Evolutionary conservation across 2,888 invertebrate genomes (phyloP).

Genomic region (Patella pellucida): DNA sequence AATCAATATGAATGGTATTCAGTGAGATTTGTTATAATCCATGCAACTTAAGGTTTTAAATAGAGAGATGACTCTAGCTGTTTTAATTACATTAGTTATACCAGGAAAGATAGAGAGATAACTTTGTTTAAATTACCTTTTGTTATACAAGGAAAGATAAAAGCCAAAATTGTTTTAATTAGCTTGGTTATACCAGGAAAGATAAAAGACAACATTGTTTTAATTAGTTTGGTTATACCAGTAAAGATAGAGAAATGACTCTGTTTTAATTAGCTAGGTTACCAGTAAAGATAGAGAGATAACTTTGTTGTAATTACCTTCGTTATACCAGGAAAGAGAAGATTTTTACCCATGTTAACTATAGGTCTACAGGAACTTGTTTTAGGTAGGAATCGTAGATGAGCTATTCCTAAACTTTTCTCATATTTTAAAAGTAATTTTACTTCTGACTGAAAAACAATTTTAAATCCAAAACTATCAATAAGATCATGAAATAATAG

Average conservation of each 20-base stretch:
- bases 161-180: neutral
- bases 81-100: slow-evolving; percentile 17
- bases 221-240: slow-evolving; percentile 18
- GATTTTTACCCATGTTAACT: slow-evolving; percentile 53
- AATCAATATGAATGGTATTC: no score
- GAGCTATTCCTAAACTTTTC: slow-evolving; percentile 52
- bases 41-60: no score
- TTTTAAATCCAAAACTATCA: neutral
- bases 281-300: neutral
- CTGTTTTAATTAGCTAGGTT: neutral
- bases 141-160: slow-evolving; percentile 9
- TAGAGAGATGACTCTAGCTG: neutral
- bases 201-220: neutral
- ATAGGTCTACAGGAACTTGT: slow-evolving; percentile 58
- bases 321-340: slow-evolving; percentile 11
- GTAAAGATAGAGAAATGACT: neutral
- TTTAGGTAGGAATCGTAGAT: slow-evolving; percentile 64
- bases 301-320: slow-evolving; percentile 11
- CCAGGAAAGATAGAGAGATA: slow-evolving; percentile 10
- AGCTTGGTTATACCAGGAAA: slow-evolving; percentile 14
- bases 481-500: neutral
- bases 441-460: slow-evolving; percentile 30
- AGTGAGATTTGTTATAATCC: no score
- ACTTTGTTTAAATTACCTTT: slow-evolving; percentile 8
- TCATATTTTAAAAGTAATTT: slow-evolving; percentile 28